Evolutionary conservation across 2,888 invertebrate species (phyloP).

Genomic region (Incurvaria masculella): DNA sequence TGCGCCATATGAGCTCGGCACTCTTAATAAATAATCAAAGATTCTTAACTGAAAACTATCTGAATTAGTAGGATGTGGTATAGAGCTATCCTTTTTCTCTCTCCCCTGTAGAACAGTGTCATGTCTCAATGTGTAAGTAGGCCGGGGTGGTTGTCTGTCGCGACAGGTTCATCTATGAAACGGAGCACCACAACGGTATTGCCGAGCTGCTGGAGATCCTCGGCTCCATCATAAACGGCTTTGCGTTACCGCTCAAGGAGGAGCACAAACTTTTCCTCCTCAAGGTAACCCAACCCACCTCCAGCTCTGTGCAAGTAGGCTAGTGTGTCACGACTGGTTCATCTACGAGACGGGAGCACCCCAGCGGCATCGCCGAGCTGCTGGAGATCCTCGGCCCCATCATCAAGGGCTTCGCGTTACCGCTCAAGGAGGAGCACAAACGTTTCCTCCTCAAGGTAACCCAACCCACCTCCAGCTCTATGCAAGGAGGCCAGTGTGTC

Average conservation of each 20-base stretch:
- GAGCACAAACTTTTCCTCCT: slow-evolving; percentile 98
- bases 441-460: slow-evolving; percentile 90
- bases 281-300: slow-evolving; percentile 67
- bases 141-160: slow-evolving; percentile 7
- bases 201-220: slow-evolving; percentile 95
- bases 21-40: too few species aligned
- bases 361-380: slow-evolving; percentile 96
- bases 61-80: too few species aligned
- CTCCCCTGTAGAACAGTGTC: too few species aligned
- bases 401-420: slow-evolving; percentile 98
- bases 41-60: too few species aligned
- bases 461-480: too few species aligned
- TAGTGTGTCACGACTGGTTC: too few species aligned
- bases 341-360: slow-evolving; percentile 98
- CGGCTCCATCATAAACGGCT: slow-evolving; percentile 98
- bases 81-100: too few species aligned
- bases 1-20: too few species aligned
- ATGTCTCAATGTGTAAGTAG: too few species aligned
- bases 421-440: slow-evolving; percentile 98
- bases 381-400: slow-evolving; percentile 97
- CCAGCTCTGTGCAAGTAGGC: too few species aligned
- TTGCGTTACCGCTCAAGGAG: slow-evolving; percentile 95
- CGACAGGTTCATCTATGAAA: slow-evolving; percentile 96
- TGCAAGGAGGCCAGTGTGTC: too few species aligned
- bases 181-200: slow-evolving; percentile 97